Evolutionary conservation across 2,113 vertebrate species (phyloP).

Genomic region (Oryzias celebensis): DNA sequence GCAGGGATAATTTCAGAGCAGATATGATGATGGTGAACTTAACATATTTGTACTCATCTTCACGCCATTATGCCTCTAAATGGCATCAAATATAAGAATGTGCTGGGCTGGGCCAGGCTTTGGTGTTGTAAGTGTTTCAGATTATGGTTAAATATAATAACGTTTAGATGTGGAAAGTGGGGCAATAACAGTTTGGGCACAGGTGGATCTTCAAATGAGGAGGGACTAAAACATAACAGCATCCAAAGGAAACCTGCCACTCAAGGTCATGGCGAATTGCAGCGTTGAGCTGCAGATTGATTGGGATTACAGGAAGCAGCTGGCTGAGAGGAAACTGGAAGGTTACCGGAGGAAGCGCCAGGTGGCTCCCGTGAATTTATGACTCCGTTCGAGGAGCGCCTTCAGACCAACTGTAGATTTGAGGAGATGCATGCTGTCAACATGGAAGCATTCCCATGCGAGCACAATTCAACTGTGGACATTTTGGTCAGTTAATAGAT

Average conservation of each 20-base stretch:
- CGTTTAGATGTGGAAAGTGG: constrained; percentile 36
- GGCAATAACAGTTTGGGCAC: constrained; percentile 62
- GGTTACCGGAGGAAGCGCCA: constrained; percentile 75
- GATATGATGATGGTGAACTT: not conserved
- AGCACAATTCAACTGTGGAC: constrained; percentile 1
- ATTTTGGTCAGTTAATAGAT: constrained; percentile 36
- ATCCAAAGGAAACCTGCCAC: constrained; percentile 51
- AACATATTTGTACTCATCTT: not conserved
- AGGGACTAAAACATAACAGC: constrained; percentile 46
- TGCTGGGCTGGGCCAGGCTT: not conserved
- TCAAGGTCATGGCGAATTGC: constrained; percentile 74
- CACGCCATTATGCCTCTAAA: no score
- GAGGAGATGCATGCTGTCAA: constrained; percentile 26
- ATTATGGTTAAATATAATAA: constrained; percentile 28
- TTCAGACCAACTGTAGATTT: constrained; percentile 37
- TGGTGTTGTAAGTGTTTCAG: not conserved
- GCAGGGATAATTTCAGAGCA: not conserved
- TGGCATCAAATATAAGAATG: no score
- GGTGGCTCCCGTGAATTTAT: constrained; percentile 74
- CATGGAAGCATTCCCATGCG: constrained; percentile 35
- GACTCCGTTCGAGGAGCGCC: constrained; percentile 44
- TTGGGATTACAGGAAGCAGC: constrained; percentile 74
- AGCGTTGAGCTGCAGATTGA: constrained; percentile 67
- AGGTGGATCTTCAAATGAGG: constrained; percentile 75
- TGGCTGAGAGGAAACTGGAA: constrained; percentile 75